Percentiles rank a stretch among this genome's conserved stretches.
phyloP scores from a whole-genome alignment of 2,797 vertebrate species.

The Eulemur coronatus region DNA sequence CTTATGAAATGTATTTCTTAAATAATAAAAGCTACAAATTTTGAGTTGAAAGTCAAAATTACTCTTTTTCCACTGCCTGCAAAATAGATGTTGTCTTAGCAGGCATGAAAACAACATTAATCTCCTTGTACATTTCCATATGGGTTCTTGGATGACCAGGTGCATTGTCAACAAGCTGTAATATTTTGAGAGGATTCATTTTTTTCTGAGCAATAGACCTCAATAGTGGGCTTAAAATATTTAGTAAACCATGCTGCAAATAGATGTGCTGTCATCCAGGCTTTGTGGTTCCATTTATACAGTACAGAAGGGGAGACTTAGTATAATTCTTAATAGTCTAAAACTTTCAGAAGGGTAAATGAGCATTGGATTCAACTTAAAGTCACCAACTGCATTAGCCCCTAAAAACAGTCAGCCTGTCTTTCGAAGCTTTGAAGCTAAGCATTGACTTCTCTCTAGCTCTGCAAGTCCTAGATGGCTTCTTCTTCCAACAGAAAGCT shows the following conservation, averaged over 20 bases:
- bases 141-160: not conserved
- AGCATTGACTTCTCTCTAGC: not conserved
- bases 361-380: not conserved
- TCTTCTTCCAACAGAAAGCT: not conserved
- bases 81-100: not conserved
- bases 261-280: not conserved
- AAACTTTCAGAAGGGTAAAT: not conserved
- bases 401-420: not conserved
- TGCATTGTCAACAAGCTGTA: not conserved
- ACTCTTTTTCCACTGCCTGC: not conserved
- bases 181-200: not conserved
- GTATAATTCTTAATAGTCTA: not conserved
- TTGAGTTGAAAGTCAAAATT: not conserved
- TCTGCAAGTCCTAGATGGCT: not conserved
- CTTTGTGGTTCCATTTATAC: not conserved
- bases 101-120: not conserved
- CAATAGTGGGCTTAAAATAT: not conserved
- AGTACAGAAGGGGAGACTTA: not conserved
- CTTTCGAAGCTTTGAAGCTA: not conserved
- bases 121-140: not conserved
- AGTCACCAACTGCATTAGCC: not conserved
- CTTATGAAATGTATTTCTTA: not conserved
- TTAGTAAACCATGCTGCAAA: not conserved
- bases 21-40: not conserved
- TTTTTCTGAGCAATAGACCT: not conserved